Percentiles rank a stretch among this genome's conserved stretches.
phyloP scores from a whole-genome alignment of 2,113 vertebrate genomes.

The Callaeas wilsoni region DNA sequence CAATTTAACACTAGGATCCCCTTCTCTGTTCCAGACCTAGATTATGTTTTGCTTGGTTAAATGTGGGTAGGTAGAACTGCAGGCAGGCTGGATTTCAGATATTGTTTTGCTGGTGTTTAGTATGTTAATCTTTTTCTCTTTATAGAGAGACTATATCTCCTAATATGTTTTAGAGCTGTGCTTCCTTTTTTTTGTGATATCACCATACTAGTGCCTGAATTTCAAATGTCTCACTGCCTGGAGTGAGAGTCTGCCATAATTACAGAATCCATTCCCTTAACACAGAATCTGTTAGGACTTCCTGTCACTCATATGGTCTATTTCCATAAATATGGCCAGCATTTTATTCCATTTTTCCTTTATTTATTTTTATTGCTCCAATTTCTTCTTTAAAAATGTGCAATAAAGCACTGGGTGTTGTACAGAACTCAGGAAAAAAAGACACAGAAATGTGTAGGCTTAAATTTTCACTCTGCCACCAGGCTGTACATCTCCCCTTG shows the following conservation, averaged over 20 bases:
- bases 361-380: not conserved
- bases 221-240: not conserved
- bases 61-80: not conserved
- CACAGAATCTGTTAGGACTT: not conserved
- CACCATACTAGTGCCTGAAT: not conserved
- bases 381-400: not conserved
- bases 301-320: not conserved
- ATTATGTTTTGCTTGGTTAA: not conserved
- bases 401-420: not conserved
- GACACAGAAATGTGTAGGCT: not conserved
- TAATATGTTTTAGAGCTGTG: not conserved
- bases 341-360: not conserved
- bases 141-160: not conserved
- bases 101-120: not conserved
- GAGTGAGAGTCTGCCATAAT: not conserved
- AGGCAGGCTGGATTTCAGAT: not conserved
- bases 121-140: not conserved
- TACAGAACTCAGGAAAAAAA: not conserved
- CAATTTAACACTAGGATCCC: not conserved
- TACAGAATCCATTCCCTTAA: not conserved
- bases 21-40: not conserved
- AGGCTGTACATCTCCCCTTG: not conserved
- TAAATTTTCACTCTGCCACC: not conserved
- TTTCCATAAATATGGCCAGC: not conserved
- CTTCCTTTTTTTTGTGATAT: not conserved